Evolutionary conservation across 2,113 vertebrate genomes (phyloP).

Genomic region (Dasypus novemcinctus): DNA sequence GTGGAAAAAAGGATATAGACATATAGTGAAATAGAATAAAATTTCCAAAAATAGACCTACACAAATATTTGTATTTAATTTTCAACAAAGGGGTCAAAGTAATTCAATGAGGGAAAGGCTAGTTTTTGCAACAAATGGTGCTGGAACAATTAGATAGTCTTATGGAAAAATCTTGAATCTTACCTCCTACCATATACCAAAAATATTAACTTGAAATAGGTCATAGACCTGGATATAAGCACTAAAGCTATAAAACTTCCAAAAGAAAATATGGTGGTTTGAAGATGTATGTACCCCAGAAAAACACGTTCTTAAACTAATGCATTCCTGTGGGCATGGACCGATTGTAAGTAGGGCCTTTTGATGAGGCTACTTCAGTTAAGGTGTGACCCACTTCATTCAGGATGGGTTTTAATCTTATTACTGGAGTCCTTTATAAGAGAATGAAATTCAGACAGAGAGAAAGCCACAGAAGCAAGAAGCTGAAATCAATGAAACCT

Average conservation of each 20-base stretch:
- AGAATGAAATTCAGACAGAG: too few relatives aligned
- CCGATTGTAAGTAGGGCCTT: too few relatives aligned
- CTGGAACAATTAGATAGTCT: background rate
- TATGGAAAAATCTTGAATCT: background rate
- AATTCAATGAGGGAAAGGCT: background rate
- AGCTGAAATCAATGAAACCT: too few relatives aligned
- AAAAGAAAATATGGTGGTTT: background rate
- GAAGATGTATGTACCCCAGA: too few relatives aligned
- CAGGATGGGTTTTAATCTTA: too few relatives aligned
- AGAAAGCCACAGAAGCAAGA: too few relatives aligned
- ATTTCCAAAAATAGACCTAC: slow-evolving; percentile 8
- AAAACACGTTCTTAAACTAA: too few relatives aligned
- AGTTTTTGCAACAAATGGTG: slow-evolving; percentile 23
- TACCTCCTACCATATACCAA: background rate
- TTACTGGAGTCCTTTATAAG: too few relatives aligned
- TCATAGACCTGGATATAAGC: background rate
- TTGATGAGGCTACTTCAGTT: too few relatives aligned
- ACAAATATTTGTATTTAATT: slow-evolving; percentile 34
- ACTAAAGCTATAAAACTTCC: background rate
- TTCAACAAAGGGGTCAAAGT: background rate
- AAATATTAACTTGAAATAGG: slow-evolving; percentile 26
- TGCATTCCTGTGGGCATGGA: too few relatives aligned
- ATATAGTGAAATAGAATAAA: slow-evolving; percentile 22
- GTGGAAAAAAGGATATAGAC: background rate
- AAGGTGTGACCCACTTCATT: too few relatives aligned